Evolutionary conservation across 2,888 invertebrate species (phyloP).

Genomic region (Listrodromus nycthemerus): DNA sequence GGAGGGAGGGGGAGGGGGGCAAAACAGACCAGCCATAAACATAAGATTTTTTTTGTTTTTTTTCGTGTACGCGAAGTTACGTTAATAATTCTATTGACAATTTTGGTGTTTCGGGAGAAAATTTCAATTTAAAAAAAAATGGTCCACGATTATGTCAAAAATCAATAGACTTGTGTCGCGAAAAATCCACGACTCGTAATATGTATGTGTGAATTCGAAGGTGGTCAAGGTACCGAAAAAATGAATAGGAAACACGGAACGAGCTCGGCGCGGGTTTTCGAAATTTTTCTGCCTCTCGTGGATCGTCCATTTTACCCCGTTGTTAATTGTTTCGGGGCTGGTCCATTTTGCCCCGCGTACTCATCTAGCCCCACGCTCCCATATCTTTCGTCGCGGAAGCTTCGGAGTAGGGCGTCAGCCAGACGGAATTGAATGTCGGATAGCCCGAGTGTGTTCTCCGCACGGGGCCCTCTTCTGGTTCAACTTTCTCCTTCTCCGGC

Average conservation of each 20-base stretch:
- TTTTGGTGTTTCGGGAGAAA: too few relatives aligned
- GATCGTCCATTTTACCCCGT: not conserved
- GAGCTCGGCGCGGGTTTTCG: too few relatives aligned
- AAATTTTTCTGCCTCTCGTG: not conserved
- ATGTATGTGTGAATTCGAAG: too few relatives aligned
- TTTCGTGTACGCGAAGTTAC: not conserved
- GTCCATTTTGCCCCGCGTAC: not conserved
- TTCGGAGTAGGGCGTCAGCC: slow-evolving; percentile 31
- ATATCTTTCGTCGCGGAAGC: not conserved
- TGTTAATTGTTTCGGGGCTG: not conserved
- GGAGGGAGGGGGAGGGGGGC: not conserved
- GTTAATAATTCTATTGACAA: too few relatives aligned
- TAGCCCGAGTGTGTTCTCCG: slow-evolving; percentile 40
- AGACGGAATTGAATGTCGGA: slow-evolving; percentile 58
- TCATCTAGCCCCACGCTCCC: not conserved
- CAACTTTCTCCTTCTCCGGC: slow-evolving; percentile 37
- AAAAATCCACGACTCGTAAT: too few relatives aligned
- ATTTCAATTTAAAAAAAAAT: too few relatives aligned
- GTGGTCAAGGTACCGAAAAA: too few relatives aligned
- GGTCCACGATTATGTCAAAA: too few relatives aligned
- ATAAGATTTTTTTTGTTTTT: too few relatives aligned
- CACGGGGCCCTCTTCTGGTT: slow-evolving; percentile 56
- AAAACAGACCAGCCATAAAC: not conserved
- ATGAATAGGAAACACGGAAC: too few relatives aligned
- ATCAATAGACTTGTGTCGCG: too few relatives aligned